Base-by-base conservation (phyloP, 2,113 vertebrate genomes). In the Urocitellus parryii region DNA sequence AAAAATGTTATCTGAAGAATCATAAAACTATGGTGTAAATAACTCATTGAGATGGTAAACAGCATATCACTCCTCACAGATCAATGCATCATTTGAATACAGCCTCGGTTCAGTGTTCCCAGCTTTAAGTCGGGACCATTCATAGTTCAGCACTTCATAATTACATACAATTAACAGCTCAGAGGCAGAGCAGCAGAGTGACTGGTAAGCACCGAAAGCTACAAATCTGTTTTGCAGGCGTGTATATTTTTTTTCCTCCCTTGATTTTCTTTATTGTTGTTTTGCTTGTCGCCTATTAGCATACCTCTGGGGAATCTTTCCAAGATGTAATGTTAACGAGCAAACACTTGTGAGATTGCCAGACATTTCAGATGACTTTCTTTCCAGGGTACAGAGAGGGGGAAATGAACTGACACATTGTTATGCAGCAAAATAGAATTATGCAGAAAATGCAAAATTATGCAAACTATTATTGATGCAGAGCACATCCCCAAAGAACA, bases 361-460 rank as follows among this genome's bases (percentile, higher is more conserved):
- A 97, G 80, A 70, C 87, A 74, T 91, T 93, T 91, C 95, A 84
- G 77, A 94, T 83, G 65, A 97, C 96, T 97, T 92, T 81, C 96
- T 96, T 96, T 93, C 77, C 86, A 96, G 95, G 82, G 90, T 82
- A 97, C 74, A 84, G 90, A 95, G 82, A 93, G 61, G 83, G 79
- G 17, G 45, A 97, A 95, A 96, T 96, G 90, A 96, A 88, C 84
- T 79, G 81, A 93, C n/a, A 68, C 78, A 70, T 74, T 97, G 82
- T 96, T 97, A 91, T 89, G 70, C 79, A 63, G 81, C 61, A 97
- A 97, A 95, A 94, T 85, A 95, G 95, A 97, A 97, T 97, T 96
- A 97, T 93, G 96, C 91, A 98, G 89, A 97, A 97, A 97, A 98
- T 97, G 95, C 88, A 96, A 97, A 97, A 94, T 96, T 97, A 96